Base-by-base conservation (phyloP, 2,113 vertebrate species). In the Tetrao urogallus region DNA sequence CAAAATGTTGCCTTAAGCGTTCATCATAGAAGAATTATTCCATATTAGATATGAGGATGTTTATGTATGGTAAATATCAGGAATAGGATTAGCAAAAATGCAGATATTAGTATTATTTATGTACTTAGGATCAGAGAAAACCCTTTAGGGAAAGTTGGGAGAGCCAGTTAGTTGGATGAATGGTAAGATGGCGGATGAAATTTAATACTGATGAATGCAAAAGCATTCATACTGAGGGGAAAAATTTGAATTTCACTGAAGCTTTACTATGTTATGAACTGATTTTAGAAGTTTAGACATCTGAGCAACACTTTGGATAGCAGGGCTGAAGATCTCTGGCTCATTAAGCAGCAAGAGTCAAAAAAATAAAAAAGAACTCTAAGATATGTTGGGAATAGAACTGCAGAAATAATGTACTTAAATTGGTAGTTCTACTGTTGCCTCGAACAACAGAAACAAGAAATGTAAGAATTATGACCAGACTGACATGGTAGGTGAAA, bases 191-290 rank as follows among this genome's bases (percentile, higher is more conserved):
- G 34, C 57, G 75, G 34, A 52, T 69, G 32, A 84, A 72, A 82
- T 75, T 64, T 20, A 24, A 5, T 63, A 50, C 34, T 91, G 66
- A 72, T 69, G 63, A 91, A 66, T 82, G 84, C 63, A 72, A 65
- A 79, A 76, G 15, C 27, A 27, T 73, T 63, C 27, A 40, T 16
- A 36, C 11, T 76, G 78, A 73, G 76, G 71, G 71, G 32, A 78
- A 64, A 65, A 30, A 43, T 79, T 69, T 72, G 77, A 93, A 52
- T 19, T 65, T 14, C 89, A 43, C 42, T 21, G 32, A 75, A 90
- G 25, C 63, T 84, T 89, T 82, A 82, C 34, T 72, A 34, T 82
- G 34, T 84, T 92, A 60, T 36, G 32, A 87, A 89, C 92, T 86
- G 84, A 86, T 89, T 72, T 89, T 27, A 61, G 32, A 82, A 61